Conservation (phyloP, 2,888 invertebrate species). For the Ophion slaviceki region DNA sequence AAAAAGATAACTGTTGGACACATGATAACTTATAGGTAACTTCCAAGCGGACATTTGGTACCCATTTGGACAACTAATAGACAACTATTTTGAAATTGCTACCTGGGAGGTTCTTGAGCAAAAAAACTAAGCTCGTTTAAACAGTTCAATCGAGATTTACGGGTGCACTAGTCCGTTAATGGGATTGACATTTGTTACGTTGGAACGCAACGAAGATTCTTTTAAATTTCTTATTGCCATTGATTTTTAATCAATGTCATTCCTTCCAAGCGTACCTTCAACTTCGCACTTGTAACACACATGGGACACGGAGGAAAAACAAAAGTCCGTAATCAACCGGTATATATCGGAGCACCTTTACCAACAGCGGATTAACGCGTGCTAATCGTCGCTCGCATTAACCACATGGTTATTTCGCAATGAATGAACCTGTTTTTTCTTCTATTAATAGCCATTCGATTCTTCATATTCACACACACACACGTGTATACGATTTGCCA, state of each 20-base stretch:
- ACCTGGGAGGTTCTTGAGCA: too few relatives aligned
- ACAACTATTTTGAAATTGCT: too few relatives aligned
- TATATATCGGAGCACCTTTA: slow-evolving; percentile 10
- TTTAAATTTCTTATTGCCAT: not conserved
- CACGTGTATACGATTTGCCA: not conserved
- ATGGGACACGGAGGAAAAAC: not conserved
- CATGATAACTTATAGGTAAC: too few relatives aligned
- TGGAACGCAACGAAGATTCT: not conserved
- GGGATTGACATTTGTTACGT: too few relatives aligned
- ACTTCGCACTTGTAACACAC: not conserved
- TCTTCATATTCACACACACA: not conserved
- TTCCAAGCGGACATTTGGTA: too few relatives aligned
- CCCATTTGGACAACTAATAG: too few relatives aligned
- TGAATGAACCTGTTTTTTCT: slow-evolving; percentile 16
- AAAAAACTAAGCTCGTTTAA: not conserved
- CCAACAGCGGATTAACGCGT: slow-evolving; percentile 20
- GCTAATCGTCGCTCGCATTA: not conserved
- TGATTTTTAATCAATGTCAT: not conserved
- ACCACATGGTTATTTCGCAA: slow-evolving; percentile 14
- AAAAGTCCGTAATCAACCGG: not conserved
- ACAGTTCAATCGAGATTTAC: not conserved
- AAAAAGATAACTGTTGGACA: too few relatives aligned
- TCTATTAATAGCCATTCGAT: not conserved
- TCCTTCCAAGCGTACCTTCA: not conserved
- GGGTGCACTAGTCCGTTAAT: too few relatives aligned